Evolutionary conservation across 2,113 vertebrate genomes (phyloP).

Genomic region (Tauraco erythrolophus): DNA sequence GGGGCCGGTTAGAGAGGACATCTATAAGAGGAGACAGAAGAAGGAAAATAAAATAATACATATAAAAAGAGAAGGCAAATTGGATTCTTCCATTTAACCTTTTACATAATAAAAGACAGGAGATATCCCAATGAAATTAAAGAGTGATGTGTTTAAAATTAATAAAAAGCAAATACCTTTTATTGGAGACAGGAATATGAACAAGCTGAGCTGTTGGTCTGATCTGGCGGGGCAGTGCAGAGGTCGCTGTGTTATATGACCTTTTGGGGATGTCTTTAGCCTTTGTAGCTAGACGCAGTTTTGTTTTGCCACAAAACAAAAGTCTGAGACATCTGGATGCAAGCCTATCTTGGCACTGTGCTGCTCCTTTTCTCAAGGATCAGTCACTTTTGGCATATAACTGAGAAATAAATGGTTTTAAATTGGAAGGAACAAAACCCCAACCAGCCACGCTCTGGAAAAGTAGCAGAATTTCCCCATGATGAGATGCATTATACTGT

Average conservation of each 20-base stretch:
- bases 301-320: background rate
- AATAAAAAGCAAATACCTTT: conserved; percentile 53
- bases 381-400: background rate
- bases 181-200: conserved; percentile 6
- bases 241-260: background rate
- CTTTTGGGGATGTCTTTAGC: background rate
- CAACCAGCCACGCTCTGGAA: background rate
- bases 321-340: background rate
- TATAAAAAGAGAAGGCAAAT: conserved; percentile 27
- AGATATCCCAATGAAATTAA: conserved; percentile 47
- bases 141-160: conserved; percentile 15
- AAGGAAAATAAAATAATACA: conserved; percentile 27
- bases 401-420: background rate
- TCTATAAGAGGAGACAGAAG: conserved; percentile 37
- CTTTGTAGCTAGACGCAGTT: background rate
- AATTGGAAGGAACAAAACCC: background rate
- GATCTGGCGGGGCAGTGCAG: background rate
- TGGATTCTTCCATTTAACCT: conserved; percentile 52
- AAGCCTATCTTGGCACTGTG: background rate
- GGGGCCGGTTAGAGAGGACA: background rate
- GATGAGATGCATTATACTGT: background rate
- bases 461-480: background rate
- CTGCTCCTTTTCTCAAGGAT: background rate
- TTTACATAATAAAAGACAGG: conserved; percentile 62
- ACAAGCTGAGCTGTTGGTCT: background rate